Evolutionary conservation across 2,888 invertebrate species (phyloP).

Genomic region (Clanis bilineata): DNA sequence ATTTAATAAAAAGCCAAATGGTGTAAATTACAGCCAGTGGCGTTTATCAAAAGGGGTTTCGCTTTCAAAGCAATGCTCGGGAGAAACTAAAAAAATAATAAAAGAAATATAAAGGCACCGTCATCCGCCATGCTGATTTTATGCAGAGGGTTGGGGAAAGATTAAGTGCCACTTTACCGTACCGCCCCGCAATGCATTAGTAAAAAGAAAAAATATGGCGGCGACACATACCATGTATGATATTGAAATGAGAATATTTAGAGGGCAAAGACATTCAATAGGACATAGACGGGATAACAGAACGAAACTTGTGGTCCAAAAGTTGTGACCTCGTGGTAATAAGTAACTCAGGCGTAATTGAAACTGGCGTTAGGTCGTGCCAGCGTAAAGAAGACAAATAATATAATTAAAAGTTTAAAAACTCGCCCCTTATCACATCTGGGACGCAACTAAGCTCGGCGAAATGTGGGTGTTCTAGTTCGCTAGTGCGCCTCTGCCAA

Average conservation of each 20-base stretch:
- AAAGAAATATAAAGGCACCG: slow-evolving; percentile 60
- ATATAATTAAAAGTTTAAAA: too few relatives aligned
- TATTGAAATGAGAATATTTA: slow-evolving; percentile 32
- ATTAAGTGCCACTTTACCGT: slow-evolving; percentile 73
- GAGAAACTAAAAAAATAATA: slow-evolving; percentile 56
- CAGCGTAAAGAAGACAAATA: too few relatives aligned
- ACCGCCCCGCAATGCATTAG: slow-evolving; percentile 68
- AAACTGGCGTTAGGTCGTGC: too few relatives aligned
- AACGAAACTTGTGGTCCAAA: too few relatives aligned
- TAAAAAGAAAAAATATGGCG: slow-evolving; percentile 62
- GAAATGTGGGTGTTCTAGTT: too few relatives aligned
- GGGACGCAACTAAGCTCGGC: too few relatives aligned
- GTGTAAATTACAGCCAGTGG: slow-evolving; percentile 73
- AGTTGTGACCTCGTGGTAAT: too few relatives aligned
- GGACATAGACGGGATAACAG: too few relatives aligned
- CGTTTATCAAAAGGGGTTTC: slow-evolving; percentile 63
- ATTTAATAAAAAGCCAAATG: slow-evolving; percentile 45
- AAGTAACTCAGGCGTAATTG: too few relatives aligned
- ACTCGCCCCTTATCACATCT: too few relatives aligned
- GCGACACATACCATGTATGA: slow-evolving; percentile 38
- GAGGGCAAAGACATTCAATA: too few relatives aligned
- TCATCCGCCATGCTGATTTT: slow-evolving; percentile 76
- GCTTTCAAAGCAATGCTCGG: slow-evolving; percentile 64
- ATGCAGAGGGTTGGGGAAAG: slow-evolving; percentile 68
- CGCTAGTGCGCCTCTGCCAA: too few relatives aligned